Base-by-base conservation (phyloP, 2,113 vertebrate genomes). In the Hippocampus zosterae region DNA sequence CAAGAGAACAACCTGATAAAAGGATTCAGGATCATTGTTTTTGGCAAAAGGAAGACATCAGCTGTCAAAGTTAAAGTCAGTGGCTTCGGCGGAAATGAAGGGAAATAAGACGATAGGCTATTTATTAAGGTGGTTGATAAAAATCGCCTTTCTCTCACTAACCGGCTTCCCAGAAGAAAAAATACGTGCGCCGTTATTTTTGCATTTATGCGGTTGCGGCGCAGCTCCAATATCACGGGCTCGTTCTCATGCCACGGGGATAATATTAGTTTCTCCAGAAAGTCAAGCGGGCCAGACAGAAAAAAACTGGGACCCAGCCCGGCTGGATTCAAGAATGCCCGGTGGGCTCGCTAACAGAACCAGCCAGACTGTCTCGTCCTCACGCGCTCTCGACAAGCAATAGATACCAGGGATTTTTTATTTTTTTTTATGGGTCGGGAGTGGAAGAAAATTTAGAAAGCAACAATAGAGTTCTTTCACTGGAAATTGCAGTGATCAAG, bases 41-140 rank as follows among this genome's bases (percentile, higher is more conserved):
- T 79, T 84, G 79, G 81, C 77, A 79, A 8, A 87, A 77, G 88
- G 88, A 80, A 84, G 77, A 76, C 42, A 88, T 92, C 90, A 90
- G 91, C 88, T 87, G 89, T 92, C 92, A 92, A 80, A 83, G 83
- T 80, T 91, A 92, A 92, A 89, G 87, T 86, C 77, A 79, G 81
- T 85, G 84, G 90, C 88, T 82, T 68, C 71, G 80, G 55, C 80
- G 81, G 84, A 90, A 87, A 90, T 84, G 79, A 90, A 85, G 80
- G 78, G 75, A 88, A 91, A 82, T 84, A 81, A 87, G 87, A 86
- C 73, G 79, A 33, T 84, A 88, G 80, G 83, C 70, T 80, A 86
- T 88, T 91, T 84, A 91, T 91, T 88, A 90, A 70, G 80, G 72
- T 68, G 70, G 61, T 63, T 63, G 61, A 63, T 37, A 42, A 42